Conservation (phyloP, 2,797 vertebrate species). For the Oreochromis mossambicus region DNA sequence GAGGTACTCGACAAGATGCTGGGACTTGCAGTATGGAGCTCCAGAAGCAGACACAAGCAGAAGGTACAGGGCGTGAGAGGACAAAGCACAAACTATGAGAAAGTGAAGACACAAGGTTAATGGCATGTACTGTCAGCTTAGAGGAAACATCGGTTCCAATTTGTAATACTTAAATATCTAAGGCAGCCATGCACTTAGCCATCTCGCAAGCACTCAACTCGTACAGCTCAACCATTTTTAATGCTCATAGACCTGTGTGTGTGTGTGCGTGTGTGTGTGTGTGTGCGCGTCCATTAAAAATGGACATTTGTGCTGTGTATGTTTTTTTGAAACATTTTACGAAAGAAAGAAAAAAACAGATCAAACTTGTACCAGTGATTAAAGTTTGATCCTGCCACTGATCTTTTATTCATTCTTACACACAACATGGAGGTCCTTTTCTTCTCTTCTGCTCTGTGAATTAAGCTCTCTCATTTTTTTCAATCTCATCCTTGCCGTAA, state of each 20-base stretch:
- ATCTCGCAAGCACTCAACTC: neutral
- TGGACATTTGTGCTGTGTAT: neutral
- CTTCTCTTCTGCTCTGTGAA: slow-evolving; percentile 1
- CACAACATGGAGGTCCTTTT: neutral
- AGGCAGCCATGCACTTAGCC: neutral
- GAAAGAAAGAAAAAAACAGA: neutral
- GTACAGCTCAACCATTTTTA: neutral
- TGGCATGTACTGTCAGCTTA: neutral
- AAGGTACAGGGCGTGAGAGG: neutral
- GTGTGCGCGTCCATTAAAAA: neutral
- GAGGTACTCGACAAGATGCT: neutral
- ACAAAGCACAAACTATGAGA: neutral
- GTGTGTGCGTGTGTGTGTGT: fast-evolving
- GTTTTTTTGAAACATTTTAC: neutral
- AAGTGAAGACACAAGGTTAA: neutral
- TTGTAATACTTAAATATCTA: neutral
- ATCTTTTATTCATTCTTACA: neutral
- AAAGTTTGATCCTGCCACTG: neutral
- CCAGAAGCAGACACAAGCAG: neutral
- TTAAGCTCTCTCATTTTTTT: neutral
- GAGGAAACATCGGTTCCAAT: neutral
- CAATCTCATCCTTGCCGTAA: neutral
- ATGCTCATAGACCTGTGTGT: neutral
- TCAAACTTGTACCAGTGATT: neutral
- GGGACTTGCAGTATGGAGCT: neutral